These are phyloP conservation scores for Andricus grossulariae DNA, from an alignment of 1,140 invertebrate genomes.

Conservation along the genomic window DNA sequence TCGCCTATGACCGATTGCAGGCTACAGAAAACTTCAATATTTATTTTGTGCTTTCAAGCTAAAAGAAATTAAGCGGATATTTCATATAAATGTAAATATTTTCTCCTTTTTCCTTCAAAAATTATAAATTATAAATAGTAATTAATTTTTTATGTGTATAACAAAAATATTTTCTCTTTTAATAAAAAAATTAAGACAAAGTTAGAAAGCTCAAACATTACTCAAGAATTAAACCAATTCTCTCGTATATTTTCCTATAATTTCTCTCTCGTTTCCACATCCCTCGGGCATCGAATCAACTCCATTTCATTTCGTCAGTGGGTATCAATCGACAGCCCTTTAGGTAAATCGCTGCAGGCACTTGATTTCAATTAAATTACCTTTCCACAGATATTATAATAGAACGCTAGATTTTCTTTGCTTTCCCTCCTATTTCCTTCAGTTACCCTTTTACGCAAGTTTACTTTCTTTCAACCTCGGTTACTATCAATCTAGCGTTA, in stretches of 20 bases:
- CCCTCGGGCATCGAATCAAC: background rate
- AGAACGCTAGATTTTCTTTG: conserved; percentile 4
- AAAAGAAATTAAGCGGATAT: no score
- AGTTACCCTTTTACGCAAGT: background rate
- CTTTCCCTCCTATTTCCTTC: background rate
- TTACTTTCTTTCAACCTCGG: background rate
- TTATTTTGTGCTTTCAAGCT: no score
- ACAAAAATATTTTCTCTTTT: no score
- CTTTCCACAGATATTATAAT: conserved; percentile 40
- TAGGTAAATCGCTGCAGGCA: conserved; percentile 54
- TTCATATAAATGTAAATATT: no score
- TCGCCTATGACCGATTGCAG: no score
- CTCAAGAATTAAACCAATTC: no score
- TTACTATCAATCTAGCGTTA: background rate
- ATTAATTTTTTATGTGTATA: no score
- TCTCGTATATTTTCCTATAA: background rate
- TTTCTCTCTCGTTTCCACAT: background rate
- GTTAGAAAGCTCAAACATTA: no score
- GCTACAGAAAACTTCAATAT: no score
- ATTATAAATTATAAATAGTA: no score
- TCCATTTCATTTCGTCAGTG: conserved; percentile 28
- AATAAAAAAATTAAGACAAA: no score
- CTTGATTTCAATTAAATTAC: conserved; percentile 59
- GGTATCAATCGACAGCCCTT: conserved; percentile 53
- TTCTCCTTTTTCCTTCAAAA: no score